Evolutionary conservation across 2,888 invertebrate genomes (phyloP).

Genomic region (Nomada ferruginata): DNA sequence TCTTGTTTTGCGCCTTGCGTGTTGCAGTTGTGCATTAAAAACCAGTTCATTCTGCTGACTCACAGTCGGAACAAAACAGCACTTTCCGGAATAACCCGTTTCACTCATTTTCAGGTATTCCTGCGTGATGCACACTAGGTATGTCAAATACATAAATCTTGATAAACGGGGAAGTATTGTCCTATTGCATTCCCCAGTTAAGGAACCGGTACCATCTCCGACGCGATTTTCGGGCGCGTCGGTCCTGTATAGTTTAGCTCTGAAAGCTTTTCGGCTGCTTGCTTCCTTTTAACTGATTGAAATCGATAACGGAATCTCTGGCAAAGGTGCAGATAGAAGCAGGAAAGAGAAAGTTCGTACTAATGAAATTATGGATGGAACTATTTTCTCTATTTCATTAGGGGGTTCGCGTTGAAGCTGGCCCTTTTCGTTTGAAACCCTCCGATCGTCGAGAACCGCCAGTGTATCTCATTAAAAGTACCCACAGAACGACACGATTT

Average conservation of each 20-base stretch:
- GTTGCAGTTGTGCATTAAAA: neutral
- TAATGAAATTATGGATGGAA: no score
- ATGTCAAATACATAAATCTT: conserved; percentile 41
- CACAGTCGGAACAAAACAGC: conserved; percentile 20
- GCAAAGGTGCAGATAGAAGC: neutral
- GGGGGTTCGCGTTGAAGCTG: no score
- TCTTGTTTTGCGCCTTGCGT: neutral
- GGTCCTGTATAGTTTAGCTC: neutral
- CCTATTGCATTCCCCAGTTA: conserved; percentile 35
- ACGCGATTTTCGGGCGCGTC: conserved; percentile 9
- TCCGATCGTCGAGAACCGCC: conserved; percentile 10
- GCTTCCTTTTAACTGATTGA: no score
- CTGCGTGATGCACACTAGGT: neutral
- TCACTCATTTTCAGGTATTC: conserved; percentile 18
- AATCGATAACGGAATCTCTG: neutral
- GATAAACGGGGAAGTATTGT: conserved; percentile 45
- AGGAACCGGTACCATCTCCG: conserved; percentile 44
- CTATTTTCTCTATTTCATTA: conserved; percentile 35
- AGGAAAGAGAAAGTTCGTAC: neutral
- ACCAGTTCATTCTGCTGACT: neutral
- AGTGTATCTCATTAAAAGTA: conserved; percentile 34
- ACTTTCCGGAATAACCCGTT: conserved; percentile 51
- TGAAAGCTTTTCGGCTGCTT: neutral
- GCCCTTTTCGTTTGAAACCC: neutral
- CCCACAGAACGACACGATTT: conserved; percentile 37